Evolutionary conservation across 2,888 invertebrate genomes (phyloP).

Genomic region (Oxyteleia sp.): DNA sequence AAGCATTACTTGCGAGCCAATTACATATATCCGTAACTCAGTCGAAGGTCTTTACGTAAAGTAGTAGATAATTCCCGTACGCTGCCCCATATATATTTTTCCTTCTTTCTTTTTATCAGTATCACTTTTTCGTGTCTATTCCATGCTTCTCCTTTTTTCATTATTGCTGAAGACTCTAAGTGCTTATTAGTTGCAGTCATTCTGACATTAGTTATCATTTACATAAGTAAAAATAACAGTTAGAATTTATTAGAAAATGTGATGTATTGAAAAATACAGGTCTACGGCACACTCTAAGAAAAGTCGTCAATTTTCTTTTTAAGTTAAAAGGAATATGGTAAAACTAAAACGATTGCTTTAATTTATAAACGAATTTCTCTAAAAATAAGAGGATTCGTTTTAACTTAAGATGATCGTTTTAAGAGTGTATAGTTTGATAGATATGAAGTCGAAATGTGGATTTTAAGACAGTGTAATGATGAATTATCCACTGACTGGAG

Average conservation of each 20-base stretch:
- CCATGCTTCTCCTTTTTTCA: conserved; percentile 45
- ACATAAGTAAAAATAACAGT: conserved; percentile 65
- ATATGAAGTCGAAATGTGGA: too few species aligned
- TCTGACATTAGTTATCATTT: conserved; percentile 62
- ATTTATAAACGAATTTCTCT: too few species aligned
- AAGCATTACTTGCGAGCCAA: conserved; percentile 80
- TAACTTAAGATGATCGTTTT: too few species aligned
- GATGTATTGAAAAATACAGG: conserved; percentile 17
- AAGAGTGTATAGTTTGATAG: too few species aligned
- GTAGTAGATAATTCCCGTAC: conserved; percentile 69
- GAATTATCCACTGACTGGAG: too few species aligned
- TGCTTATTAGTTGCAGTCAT: conserved; percentile 56
- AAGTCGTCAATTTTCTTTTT: background rate
- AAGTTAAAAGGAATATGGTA: too few species aligned
- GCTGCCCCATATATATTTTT: conserved; percentile 71
- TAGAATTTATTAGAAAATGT: conserved; percentile 38
- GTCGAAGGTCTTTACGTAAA: conserved; percentile 75
- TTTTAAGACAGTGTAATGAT: too few species aligned
- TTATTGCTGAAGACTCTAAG: conserved; percentile 55
- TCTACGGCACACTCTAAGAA: conserved; percentile 1
- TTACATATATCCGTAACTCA: conserved; percentile 75
- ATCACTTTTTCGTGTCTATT: conserved; percentile 59
- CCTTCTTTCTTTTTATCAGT: conserved; percentile 71
- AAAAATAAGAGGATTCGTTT: too few species aligned
- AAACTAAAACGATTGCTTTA: too few species aligned